Evolutionary conservation across 1,140 invertebrate genomes (phyloP).

Genomic region (Brachionus calyciflorus): DNA sequence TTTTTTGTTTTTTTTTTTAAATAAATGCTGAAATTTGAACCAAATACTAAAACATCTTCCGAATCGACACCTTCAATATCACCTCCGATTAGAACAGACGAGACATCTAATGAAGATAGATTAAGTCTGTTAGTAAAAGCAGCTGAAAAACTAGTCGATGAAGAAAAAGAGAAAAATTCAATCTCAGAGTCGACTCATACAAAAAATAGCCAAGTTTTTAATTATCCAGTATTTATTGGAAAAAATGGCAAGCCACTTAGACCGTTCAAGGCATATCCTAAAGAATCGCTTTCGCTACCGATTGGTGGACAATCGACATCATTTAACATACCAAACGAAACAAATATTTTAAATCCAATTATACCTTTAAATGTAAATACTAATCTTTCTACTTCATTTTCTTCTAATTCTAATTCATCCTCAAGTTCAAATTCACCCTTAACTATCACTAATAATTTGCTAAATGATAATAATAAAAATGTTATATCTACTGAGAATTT

Average conservation of each 20-base stretch:
- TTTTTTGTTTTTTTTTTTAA: neutral
- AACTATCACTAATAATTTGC: neutral
- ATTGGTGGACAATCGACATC: constrained; percentile 25
- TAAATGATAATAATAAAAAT: neutral
- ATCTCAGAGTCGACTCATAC: too few species aligned
- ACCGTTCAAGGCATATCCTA: constrained; percentile 46
- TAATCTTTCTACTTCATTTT: neutral
- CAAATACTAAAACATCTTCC: constrained; percentile 1
- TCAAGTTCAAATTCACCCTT: neutral
- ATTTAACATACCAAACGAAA: neutral
- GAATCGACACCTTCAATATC: neutral
- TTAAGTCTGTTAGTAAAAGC: constrained; percentile 36
- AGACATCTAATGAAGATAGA: neutral
- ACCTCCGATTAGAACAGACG: neutral
- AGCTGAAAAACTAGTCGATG: constrained; percentile 33
- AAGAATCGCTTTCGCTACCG: constrained; percentile 25
- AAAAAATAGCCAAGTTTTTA: neutral
- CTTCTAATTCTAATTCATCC: neutral
- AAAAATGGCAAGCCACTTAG: constrained; percentile 46
- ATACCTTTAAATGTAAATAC: neutral
- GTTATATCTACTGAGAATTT: neutral
- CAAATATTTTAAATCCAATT: neutral
- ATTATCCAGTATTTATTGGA: constrained; percentile 28
- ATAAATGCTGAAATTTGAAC: constrained; percentile 24
- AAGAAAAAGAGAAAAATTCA: neutral